Conservation (phyloP, 2,113 vertebrate genomes). For the Aptenodytes patagonicus region DNA sequence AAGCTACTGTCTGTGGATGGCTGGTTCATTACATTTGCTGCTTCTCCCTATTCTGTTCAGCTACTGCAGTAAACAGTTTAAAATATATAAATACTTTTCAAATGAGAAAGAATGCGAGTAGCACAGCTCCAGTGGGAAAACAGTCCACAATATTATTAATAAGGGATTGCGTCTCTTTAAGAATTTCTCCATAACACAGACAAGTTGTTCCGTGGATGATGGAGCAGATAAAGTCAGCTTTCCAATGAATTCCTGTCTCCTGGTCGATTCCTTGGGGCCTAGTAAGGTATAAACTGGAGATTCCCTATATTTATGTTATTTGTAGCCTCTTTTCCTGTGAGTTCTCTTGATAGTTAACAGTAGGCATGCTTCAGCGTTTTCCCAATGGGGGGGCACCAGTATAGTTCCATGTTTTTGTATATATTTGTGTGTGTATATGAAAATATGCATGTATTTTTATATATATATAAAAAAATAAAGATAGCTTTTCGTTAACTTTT, state of each 20-base stretch:
- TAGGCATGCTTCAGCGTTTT: not conserved
- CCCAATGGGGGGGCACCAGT: fast-evolving
- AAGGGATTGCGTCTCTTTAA: not conserved
- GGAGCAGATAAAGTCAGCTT: not conserved
- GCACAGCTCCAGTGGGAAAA: not conserved
- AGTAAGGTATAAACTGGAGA: not conserved
- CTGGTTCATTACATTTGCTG: not conserved
- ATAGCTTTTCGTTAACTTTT: not conserved
- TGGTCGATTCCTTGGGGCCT: not conserved
- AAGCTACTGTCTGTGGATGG: not conserved
- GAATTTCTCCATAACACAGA: not conserved
- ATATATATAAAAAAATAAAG: not conserved
- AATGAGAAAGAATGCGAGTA: not conserved
- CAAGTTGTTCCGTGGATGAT: not conserved
- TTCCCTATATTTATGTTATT: not conserved
- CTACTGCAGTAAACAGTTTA: not conserved
- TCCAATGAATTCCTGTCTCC: not conserved
- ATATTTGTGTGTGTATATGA: not conserved
- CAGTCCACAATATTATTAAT: not conserved
- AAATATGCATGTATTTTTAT: not conserved
- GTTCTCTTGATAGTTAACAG: not conserved
- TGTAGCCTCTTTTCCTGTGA: not conserved
- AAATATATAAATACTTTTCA: not conserved
- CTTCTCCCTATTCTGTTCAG: not conserved
- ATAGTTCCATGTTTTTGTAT: not conserved